Base-by-base conservation (phyloP, 2,888 invertebrate species). In the Dendrolimus pini region DNA sequence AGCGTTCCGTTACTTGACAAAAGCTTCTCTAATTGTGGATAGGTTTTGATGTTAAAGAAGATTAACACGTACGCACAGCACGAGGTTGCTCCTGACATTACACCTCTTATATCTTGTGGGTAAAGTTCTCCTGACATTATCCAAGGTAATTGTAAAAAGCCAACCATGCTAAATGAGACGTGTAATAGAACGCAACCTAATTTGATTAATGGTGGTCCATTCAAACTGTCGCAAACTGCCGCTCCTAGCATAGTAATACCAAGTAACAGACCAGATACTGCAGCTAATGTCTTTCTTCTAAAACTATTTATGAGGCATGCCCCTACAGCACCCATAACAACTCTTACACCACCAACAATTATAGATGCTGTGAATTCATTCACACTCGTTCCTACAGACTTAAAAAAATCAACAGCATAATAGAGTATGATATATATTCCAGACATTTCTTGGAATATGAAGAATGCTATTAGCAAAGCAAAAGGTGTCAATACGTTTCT, bases 81-180 rank as follows among this genome's bases (percentile, higher is more conserved):
- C 0, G 94, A 93, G 0, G 95, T 94, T 0, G 94, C 80, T 0
- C 95, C 95, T 0, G 94, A 93, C 92, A 94, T 93, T 0, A 94
- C 92, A 0, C 95, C 94, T 65, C 95, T 84, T 2, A 94, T 93
- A 59, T 92, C 91, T 62, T 94, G 87, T 2, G 95, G 94, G 68
- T 94, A 95, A 54, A 95, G 74, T 70, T 95, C 95, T 1, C 94
- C 94, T 0, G 93, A 94, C 93, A 95, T 93, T 41, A 95, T 93
- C 94, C 95, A 95, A 0, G 95, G 95, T 7, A 95, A 83, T 41
- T 95, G 95, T 0, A 95, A 78, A 77, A 94, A 94, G 0, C 95
- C 95, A 1, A 95, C 90, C 95, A 95, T 95, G 62, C 94, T 94
- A 69, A 94, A 94, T 0, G 93, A 93, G 0, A 95, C 95, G 74